These are phyloP conservation scores for Oncorhynchus kisutch DNA, from an alignment of 2,113 vertebrate species.

Conservation along the genomic window DNA sequence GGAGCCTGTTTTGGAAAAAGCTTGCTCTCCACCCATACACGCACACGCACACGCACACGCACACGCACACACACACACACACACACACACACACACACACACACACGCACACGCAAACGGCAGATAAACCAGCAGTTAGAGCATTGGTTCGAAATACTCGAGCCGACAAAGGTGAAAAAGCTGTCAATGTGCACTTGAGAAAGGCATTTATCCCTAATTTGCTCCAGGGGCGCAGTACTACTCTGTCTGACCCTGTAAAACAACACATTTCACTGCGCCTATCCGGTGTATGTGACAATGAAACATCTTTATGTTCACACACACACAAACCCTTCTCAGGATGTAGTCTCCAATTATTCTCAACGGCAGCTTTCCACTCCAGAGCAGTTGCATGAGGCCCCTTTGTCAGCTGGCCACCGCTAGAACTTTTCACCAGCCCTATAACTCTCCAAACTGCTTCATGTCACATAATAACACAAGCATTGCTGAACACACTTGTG, in stretches of 20 bases:
- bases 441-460: conserved; percentile 23
- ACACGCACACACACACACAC: background rate
- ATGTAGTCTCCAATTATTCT: conserved; percentile 58
- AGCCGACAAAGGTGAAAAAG: no score
- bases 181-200: no score
- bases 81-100: background rate
- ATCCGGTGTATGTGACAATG: no score
- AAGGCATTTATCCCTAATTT: no score
- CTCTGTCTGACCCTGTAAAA: no score
- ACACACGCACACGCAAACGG: background rate
- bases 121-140: no score
- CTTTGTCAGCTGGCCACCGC: conserved; percentile 58
- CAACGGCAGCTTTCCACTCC: conserved; percentile 61
- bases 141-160: no score
- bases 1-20: background rate
- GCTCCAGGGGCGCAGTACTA: no score
- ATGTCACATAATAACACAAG: conserved; percentile 22
- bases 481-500: no score
- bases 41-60: background rate
- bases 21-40: background rate
- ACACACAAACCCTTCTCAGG: conserved; percentile 41
- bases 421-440: conserved; percentile 27
- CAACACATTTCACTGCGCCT: no score
- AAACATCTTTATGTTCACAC: conserved; percentile 17
- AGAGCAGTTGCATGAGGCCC: conserved; percentile 30